Evolutionary conservation across 2,888 invertebrate genomes (phyloP), one percentile per base, ranked within the genome.

Genomic region (Drosophila antonietae): DNA sequence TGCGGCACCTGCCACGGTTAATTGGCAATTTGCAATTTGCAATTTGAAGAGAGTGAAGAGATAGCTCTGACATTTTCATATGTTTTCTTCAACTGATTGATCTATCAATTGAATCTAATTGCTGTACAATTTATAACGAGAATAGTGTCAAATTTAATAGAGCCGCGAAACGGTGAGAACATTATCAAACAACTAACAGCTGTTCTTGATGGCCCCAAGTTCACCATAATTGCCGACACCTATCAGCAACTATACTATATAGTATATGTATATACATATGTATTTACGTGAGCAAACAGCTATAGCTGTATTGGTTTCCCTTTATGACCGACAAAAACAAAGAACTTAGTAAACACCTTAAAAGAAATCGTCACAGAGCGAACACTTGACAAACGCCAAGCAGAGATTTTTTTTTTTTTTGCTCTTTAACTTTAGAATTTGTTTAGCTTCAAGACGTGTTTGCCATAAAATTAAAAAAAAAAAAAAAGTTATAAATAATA

Each of bases 101-200:
- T 61, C 23, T 57, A 83, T 88, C 83, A 83, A 84, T 84, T 84
- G 87, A 81, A 61, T 83, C 73, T 83, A 79, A 84, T 84, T 84
- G 83, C 70, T 69, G 62, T 20, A 70, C 81, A 88, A 71, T 88
- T 84, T 72, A 47, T 51, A 56, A 73, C 70, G 73, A 61, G 71
- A 49, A 62, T 77, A 85, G 75, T 68, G 78, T 66, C 62, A 83
- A 83, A 83, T 86, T 83, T 68, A 83, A 88, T 83, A 71, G 70
- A 67, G 20, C 23, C 28, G 37, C 62, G 49, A 51, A 62, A 56
- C 64, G 71, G 64, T 77, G 80, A 55, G 76, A 77, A 77, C 59
- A 55, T 79, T 28, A 65, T 51, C 62, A 63, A 28, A 39, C 39
- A 41, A 51, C 47, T 18, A 41, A 28, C 69, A 62, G 37, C 55